Evolutionary conservation across 1,140 invertebrate genomes (phyloP).

Genomic region (Popillia japonica): DNA sequence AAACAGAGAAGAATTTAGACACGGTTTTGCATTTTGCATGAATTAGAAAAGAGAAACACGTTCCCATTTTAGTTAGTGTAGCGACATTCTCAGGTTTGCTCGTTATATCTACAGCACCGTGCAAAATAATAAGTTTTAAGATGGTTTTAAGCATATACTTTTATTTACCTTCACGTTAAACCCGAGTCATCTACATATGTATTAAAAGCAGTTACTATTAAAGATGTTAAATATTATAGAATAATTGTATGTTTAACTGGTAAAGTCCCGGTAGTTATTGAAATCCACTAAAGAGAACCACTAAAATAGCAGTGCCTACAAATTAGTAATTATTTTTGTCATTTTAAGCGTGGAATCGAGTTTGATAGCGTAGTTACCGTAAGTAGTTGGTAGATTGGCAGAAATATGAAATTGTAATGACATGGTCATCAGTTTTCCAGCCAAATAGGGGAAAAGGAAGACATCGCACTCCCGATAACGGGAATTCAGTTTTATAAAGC

Average conservation of each 20-base stretch:
- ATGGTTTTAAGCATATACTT: conserved; percentile 10
- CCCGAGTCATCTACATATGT: not conserved
- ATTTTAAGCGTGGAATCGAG: conserved; percentile 2
- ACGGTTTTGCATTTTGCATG: no score
- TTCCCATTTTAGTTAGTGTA: no score
- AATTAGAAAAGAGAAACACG: no score
- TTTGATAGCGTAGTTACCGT: not conserved
- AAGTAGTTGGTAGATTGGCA: conserved; percentile 15
- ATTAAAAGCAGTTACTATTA: no score
- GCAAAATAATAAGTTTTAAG: conserved; percentile 7
- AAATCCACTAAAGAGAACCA: not conserved
- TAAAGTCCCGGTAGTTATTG: not conserved
- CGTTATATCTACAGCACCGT: conserved; percentile 13
- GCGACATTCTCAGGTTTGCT: no score
- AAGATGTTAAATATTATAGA: not conserved
- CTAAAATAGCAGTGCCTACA: not conserved
- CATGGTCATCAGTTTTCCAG: conserved; percentile 1
- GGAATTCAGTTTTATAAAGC: no score
- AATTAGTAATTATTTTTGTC: not conserved
- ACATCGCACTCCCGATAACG: no score
- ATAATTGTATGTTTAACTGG: not conserved
- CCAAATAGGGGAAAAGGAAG: no score
- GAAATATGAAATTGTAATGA: conserved; percentile 14
- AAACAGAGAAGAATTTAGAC: no score
- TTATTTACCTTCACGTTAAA: not conserved